Evolutionary conservation across 2,797 vertebrate genomes (phyloP), one percentile per base, ranked within the genome.

Genomic region (Brotogeris chrysoptera): DNA sequence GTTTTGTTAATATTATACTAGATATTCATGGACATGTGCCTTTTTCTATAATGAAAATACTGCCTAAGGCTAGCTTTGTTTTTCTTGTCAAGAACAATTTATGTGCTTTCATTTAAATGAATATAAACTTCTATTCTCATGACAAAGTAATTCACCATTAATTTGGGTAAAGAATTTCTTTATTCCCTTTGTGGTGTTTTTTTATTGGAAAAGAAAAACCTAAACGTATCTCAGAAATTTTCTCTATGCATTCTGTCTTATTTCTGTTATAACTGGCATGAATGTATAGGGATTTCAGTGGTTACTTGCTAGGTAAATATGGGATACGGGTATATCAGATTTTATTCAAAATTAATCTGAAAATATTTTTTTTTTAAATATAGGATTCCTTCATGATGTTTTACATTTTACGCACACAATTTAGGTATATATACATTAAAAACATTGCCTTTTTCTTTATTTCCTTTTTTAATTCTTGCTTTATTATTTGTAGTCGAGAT

Each of bases 1-100:
- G 92, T 98, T 98, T 98, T 98, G 98, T 98, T 98, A 98, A 98
- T 98, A 98, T 98, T 98, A 98, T 95, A 98, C 98, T 97, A 98
- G 98, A 97, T 98, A 98, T 98, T 98, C 98, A 98, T 95, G 96
- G 98, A 97, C 97, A 98, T 97, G 98, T 98, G 97, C 98, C 97
- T 98, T 98, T 98, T 98, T 97, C 97, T 98, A 98, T 98, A 98
- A 98, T 97, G 98, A 98, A 98, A 98, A 98, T 97, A 98, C 94
- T 92, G 98, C 98, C 98, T 98, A 92, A 95, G 98, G 98, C 98
- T 96, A 98, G 87, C 97, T 98, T 98, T 98, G 98, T 98, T 98
- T 98, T 98, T 97, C 98, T 98, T 98, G 97, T 98, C 98, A 97
- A 96, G 97, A 98, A 96, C 97, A 98, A 98, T 98, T 98, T 98